Base-by-base conservation (phyloP, 2,113 vertebrate species). In the Scopus umbretta region DNA sequence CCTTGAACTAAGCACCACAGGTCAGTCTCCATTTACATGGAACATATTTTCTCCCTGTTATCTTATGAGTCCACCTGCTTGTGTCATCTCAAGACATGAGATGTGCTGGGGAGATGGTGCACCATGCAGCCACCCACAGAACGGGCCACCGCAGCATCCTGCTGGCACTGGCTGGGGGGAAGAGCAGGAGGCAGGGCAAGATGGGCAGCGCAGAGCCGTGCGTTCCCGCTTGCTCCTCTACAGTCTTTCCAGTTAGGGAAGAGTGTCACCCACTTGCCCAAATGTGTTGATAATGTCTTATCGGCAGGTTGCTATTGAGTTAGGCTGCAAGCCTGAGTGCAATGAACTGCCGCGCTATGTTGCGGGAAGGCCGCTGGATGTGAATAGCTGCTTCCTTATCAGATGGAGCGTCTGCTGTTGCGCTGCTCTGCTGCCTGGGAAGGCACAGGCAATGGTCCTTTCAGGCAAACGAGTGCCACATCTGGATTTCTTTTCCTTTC, bases 401-500 rank as follows among this genome's bases (percentile, higher is more conserved):
- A 73, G 75, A 47, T 14, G 43, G 47, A 65, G 80, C 6, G 43
- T 56, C 70, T 32, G 43, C 42, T 65, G 87, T 65, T 65, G 30
- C 6, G 4, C 71, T 52, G 80, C 7, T 65, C 71, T 52, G 80
- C 7, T 61, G 83, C 6, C 0, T 89, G 78, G 88, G 82, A 88
- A 92, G 70, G 78, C 81, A 17, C 38, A 45, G 86, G 52, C 75
- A 63, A 32, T 13, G 18, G 43, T 47, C 67, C 62, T 95, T 92
- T 72, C 89, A 88, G 79, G 43, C 40, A 92, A 76, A 52, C 25
- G 53, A 88, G 52, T 63, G 66, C 36, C 63, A 94, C 83, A 92
- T 88, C 75, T 95, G 91, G 66, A 94, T 80, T 88, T 63, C 93
- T 80, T 94, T 95, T 88, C 52, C 88, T 76, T 85, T 88, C 67